phyloP scores from a whole-genome alignment of 2,797 vertebrate species.

The Alca torda region DNA sequence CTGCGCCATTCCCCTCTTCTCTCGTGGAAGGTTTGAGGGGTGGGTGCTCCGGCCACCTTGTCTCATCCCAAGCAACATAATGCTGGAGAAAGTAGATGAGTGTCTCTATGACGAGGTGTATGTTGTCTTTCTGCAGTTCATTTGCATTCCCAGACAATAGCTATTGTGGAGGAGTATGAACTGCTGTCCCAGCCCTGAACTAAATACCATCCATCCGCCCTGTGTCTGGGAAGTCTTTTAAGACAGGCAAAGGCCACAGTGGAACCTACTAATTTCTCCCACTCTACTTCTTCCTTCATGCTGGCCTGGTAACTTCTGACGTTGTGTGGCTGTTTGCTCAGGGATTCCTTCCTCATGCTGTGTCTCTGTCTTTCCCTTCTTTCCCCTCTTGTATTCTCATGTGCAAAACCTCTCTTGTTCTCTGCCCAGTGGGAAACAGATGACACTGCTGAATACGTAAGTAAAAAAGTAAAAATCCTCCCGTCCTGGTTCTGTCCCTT shows the following conservation, averaged over 20 bases:
- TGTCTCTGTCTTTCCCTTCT: conserved; percentile 76
- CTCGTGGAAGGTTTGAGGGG: not conserved
- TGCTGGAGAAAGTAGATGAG: not conserved
- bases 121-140: not conserved
- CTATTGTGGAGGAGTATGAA: not conserved
- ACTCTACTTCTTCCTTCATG: conserved; percentile 57
- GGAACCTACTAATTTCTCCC: conserved; percentile 55
- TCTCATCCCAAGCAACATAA: accelerated
- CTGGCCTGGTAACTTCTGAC: conserved; percentile 58
- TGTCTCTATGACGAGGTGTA: accelerated
- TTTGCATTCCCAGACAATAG: not conserved
- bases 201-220: not conserved
- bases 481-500: conserved; percentile 18
- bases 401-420: conserved; percentile 82
- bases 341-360: conserved; percentile 66
- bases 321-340: conserved; percentile 54
- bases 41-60: not conserved
- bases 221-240: conserved; percentile 3
- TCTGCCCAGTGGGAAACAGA: conserved; percentile 95
- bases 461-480: conserved; percentile 68
- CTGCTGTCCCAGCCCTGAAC: conserved; percentile 12
- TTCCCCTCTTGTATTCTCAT: conserved; percentile 71
- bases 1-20: accelerated
- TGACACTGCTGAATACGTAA: conserved; percentile 98
- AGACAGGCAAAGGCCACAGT: conserved; percentile 17